phyloP scores from a whole-genome alignment of 1,140 invertebrate genomes.

The Drosophila parvula region DNA sequence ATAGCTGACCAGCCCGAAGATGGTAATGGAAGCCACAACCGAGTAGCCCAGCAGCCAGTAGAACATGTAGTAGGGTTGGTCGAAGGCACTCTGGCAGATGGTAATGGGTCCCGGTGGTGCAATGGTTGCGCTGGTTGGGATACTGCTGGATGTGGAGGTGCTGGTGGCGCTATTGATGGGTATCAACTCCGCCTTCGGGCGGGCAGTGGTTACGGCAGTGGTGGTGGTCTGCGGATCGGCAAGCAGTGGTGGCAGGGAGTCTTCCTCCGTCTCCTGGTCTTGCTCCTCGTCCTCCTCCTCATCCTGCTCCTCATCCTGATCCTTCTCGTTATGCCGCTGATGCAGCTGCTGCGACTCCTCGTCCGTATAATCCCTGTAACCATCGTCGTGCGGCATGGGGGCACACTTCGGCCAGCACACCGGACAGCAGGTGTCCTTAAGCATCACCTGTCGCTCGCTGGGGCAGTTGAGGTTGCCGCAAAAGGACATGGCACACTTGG shows the following conservation, averaged over 20 bases:
- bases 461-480: slow-evolving; percentile 70
- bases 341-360: slow-evolving; percentile 16
- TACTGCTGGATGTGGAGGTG: slow-evolving; percentile 1
- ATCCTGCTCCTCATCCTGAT: too few relatives aligned
- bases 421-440: slow-evolving; percentile 74
- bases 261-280: not conserved
- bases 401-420: slow-evolving; percentile 74
- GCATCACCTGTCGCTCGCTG: slow-evolving; percentile 61
- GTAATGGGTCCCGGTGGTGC: slow-evolving; percentile 6
- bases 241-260: slow-evolving; percentile 14
- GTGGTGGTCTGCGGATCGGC: not conserved
- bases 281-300: too few relatives aligned
- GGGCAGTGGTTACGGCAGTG: not conserved
- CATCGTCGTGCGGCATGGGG: slow-evolving; percentile 61
- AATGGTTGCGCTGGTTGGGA: slow-evolving; percentile 3
- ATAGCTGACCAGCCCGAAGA: slow-evolving; percentile 22
- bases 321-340: not conserved
- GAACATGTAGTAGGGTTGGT: slow-evolving; percentile 14
- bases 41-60: slow-evolving; percentile 6
- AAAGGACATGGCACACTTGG: slow-evolving; percentile 67
- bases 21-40: slow-evolving; percentile 9
- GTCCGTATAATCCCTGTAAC: slow-evolving; percentile 43
- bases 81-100: slow-evolving; percentile 30
- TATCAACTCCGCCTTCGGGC: slow-evolving; percentile 28
- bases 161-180: slow-evolving; percentile 7